These are phyloP conservation scores for Poecilia gillii DNA, from an alignment of 2,797 vertebrate species.

Conservation along the genomic window DNA sequence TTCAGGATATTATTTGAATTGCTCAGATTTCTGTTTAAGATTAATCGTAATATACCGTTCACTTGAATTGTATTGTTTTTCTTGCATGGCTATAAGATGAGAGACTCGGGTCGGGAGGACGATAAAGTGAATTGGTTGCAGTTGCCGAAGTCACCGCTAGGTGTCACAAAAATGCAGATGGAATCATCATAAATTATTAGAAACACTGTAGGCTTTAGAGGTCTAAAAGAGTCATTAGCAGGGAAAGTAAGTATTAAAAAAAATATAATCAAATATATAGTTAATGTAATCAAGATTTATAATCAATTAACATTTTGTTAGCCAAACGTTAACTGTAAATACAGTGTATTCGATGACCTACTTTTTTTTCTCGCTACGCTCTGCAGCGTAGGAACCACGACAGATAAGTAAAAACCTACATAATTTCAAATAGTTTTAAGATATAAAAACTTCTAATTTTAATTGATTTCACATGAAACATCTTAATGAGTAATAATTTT, in stretches of 20 bases:
- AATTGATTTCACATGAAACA: neutral
- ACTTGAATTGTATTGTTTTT: neutral
- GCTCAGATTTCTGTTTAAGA: neutral
- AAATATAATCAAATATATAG: neutral
- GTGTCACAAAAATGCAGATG: neutral
- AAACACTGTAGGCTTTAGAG: neutral
- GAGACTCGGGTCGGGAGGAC: neutral
- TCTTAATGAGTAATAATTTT: no score
- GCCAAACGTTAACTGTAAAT: neutral
- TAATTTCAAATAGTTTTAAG: neutral
- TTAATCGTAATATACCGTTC: neutral
- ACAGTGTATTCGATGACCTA: neutral
- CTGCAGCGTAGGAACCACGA: neutral
- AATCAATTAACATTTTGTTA: neutral
- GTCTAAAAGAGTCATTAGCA: neutral
- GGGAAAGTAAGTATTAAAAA: neutral
- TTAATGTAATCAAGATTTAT: neutral
- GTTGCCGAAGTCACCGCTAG: neutral
- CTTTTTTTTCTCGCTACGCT: neutral
- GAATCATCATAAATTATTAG: neutral
- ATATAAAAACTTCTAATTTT: neutral
- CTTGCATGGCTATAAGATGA: neutral
- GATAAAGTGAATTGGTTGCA: neutral
- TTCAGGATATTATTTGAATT: neutral
- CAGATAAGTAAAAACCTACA: neutral